phyloP scores from a whole-genome alignment of 2,888 invertebrate genomes.

The Chymomyza amoena region DNA sequence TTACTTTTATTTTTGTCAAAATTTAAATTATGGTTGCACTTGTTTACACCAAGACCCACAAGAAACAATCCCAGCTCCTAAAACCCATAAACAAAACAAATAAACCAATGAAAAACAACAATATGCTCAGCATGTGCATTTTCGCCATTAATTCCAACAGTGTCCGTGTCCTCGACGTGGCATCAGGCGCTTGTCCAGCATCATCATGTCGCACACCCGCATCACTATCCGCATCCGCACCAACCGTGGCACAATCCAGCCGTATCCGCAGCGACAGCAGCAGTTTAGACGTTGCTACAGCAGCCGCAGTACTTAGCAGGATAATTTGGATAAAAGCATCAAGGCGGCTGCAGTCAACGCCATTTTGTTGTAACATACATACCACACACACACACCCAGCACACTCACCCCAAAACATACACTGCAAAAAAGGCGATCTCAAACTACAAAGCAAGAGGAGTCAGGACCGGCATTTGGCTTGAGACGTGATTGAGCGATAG shows the following conservation, averaged over 20 bases:
- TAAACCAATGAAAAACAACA: constrained; percentile 28
- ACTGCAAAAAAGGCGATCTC: constrained; percentile 16
- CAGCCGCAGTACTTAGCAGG: no score
- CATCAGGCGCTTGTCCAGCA: constrained; percentile 79
- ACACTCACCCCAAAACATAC: constrained; percentile 10
- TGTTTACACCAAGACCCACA: not conserved
- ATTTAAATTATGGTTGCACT: not conserved
- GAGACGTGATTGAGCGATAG: constrained; percentile 10
- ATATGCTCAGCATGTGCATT: constrained; percentile 78
- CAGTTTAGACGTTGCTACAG: constrained; percentile 64
- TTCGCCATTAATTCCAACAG: constrained; percentile 79
- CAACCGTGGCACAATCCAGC: constrained; percentile 79
- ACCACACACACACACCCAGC: not conserved
- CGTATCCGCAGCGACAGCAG: constrained; percentile 74
- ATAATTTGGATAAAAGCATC: constrained; percentile 1
- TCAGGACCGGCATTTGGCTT: not conserved
- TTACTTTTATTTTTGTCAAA: not conserved
- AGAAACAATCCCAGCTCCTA: constrained; percentile 14
- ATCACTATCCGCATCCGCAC: constrained; percentile 77
- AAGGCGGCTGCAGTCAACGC: constrained; percentile 9
- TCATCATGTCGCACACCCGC: constrained; percentile 75
- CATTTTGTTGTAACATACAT: constrained; percentile 32
- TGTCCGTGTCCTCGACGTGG: constrained; percentile 78
- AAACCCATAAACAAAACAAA: constrained; percentile 30
- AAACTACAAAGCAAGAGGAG: not conserved